Evolutionary conservation across 2,797 vertebrate genomes (phyloP).

Genomic region (Mionectes olivaceus): DNA sequence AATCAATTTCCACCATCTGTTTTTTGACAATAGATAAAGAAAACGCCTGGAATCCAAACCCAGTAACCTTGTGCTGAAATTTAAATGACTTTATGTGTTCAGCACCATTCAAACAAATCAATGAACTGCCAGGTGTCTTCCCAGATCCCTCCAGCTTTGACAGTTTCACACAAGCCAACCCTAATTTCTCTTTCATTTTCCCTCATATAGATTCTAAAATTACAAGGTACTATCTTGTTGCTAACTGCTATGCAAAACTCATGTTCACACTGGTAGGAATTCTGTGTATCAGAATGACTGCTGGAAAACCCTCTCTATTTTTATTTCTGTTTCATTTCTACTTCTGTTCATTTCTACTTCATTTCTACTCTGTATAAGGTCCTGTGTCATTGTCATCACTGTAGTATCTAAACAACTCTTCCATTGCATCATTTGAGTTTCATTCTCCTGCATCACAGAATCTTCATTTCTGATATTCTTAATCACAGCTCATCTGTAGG

Average conservation of each 20-base stretch:
- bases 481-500: not conserved
- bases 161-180: not conserved
- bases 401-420: constrained; percentile 36
- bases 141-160: not conserved
- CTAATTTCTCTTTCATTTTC: not conserved
- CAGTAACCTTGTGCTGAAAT: not conserved
- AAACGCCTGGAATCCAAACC: not conserved
- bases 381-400: not conserved
- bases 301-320: not conserved
- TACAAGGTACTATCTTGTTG: not conserved
- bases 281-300: not conserved
- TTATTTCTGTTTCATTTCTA: constrained; percentile 3
- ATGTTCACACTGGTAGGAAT: not conserved
- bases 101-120: not conserved
- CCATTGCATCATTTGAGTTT: not conserved
- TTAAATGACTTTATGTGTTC: not conserved
- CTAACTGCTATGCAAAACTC: not conserved
- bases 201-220: not conserved
- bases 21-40: not conserved
- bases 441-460: not conserved
- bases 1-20: not conserved
- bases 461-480: not conserved
- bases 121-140: not conserved
- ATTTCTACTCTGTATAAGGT: not conserved
- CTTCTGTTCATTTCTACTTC: not conserved